Evolutionary conservation across 2,797 vertebrate genomes (phyloP).

Genomic region (Sylvia borin): DNA sequence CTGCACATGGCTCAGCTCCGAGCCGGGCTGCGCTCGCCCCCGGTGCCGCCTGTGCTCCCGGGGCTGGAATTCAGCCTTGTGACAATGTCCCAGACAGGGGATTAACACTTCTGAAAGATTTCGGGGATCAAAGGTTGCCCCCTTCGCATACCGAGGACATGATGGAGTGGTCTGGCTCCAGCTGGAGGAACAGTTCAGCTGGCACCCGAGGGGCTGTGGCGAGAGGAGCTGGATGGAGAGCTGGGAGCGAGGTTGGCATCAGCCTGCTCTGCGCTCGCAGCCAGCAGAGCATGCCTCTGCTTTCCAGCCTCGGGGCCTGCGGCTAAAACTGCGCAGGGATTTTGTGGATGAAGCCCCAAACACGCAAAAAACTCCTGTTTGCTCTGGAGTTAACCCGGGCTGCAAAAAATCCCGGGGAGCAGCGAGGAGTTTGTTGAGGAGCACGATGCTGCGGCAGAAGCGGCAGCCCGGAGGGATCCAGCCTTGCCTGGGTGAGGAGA

Average conservation of each 20-base stretch:
- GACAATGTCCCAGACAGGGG: conserved; percentile 49
- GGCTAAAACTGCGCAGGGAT: not conserved
- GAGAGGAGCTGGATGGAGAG: not conserved
- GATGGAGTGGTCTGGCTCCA: conserved; percentile 34
- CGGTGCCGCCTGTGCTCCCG: not conserved
- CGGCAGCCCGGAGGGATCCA: not conserved
- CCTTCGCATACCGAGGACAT: not conserved
- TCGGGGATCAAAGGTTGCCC: conserved; percentile 55
- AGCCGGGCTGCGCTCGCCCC: not conserved
- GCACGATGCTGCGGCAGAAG: not conserved
- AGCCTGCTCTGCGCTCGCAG: not conserved
- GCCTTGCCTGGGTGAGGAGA: not conserved
- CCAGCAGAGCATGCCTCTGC: not conserved
- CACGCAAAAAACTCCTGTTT: not conserved
- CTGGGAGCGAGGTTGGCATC: not conserved
- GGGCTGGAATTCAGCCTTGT: not conserved
- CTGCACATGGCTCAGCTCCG: not conserved
- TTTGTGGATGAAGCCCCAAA: not conserved
- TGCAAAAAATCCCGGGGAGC: fast-evolving
- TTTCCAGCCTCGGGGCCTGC: not conserved
- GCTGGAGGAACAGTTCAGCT: not conserved
- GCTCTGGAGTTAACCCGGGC: not conserved
- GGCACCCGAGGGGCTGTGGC: not conserved
- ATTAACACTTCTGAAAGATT: conserved; percentile 59
- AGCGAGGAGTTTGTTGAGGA: not conserved